These are phyloP conservation scores for Crotalus viridis DNA, from an alignment of 2,113 vertebrate species.

Conservation along the genomic window DNA sequence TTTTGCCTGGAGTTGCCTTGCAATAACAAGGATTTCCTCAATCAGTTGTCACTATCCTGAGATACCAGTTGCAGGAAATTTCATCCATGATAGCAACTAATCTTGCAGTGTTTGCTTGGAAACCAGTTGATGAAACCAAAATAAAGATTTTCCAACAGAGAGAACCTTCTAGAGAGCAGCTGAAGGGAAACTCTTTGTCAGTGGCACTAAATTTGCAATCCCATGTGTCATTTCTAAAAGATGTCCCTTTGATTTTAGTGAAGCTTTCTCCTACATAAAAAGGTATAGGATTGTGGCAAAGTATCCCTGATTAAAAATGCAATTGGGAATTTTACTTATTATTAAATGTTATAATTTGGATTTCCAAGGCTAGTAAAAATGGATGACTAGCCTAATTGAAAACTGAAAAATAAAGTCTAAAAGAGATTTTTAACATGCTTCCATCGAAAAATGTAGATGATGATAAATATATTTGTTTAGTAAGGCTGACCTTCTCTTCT, in stretches of 20 bases:
- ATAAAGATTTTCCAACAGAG: constrained; percentile 10
- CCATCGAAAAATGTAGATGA: neutral
- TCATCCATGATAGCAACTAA: neutral
- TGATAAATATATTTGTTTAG: neutral
- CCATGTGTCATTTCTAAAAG: neutral
- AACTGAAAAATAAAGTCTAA: neutral
- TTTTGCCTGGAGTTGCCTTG: constrained; percentile 33
- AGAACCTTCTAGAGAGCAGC: constrained; percentile 40
- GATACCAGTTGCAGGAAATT: constrained; percentile 14
- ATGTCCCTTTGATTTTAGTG: neutral
- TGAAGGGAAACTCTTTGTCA: constrained; percentile 47
- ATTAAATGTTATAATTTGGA: constrained; percentile 22
- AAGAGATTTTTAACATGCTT: neutral
- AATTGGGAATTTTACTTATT: constrained; percentile 42
- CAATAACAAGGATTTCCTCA: constrained; percentile 41
- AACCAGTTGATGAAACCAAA: constrained; percentile 21
- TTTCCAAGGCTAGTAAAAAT: constrained; percentile 19
- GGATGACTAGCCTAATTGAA: neutral
- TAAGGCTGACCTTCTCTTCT: neutral
- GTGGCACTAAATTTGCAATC: constrained; percentile 5
- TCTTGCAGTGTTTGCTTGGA: constrained; percentile 39
- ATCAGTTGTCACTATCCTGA: constrained; percentile 25
- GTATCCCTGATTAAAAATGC: constrained; percentile 36
- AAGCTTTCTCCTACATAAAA: neutral
- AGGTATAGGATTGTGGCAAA: neutral